Evolutionary conservation across 2,797 vertebrate genomes (phyloP).

Genomic region (Lagorchestes hirsutus): DNA sequence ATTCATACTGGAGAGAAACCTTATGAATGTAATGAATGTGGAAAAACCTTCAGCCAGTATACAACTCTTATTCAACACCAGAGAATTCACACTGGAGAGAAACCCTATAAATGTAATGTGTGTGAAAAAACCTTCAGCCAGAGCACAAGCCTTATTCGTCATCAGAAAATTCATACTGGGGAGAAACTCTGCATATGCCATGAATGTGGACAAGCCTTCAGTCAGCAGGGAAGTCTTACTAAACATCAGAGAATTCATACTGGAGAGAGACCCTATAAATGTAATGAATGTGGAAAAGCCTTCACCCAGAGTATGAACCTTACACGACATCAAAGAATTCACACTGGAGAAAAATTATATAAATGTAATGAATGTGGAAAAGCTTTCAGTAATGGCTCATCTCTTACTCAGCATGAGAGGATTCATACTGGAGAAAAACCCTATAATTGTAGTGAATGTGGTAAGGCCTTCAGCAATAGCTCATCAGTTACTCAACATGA

Average conservation of each 20-base stretch:
- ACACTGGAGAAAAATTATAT: constrained; percentile 25
- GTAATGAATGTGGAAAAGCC: constrained; percentile 32
- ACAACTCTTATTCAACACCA: constrained; percentile 46
- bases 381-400: neutral
- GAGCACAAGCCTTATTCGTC: constrained; percentile 25
- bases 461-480: constrained; percentile 40
- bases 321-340: constrained; percentile 3
- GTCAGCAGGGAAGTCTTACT: constrained; percentile 21
- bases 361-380: constrained; percentile 29
- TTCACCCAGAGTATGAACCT: neutral
- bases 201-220: neutral
- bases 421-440: constrained; percentile 25
- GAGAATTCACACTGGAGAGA: constrained; percentile 25
- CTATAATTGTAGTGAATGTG: constrained; percentile 19
- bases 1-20: constrained; percentile 49
- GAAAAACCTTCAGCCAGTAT: constrained; percentile 19
- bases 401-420: constrained; percentile 36
- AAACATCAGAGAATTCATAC: constrained; percentile 30
- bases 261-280: constrained; percentile 39
- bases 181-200: neutral
- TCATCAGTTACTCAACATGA: constrained; percentile 5
- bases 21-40: constrained; percentile 6
- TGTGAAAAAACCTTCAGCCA: constrained; percentile 24
- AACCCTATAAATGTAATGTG: constrained; percentile 25
- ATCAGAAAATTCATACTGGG: constrained; percentile 56